A percentile compares a stretch with the other conserved stretches of the same genome.
These are phyloP conservation scores for Bombus confusus DNA, from an alignment of 1,140 invertebrate genomes.

Conservation along the genomic window DNA sequence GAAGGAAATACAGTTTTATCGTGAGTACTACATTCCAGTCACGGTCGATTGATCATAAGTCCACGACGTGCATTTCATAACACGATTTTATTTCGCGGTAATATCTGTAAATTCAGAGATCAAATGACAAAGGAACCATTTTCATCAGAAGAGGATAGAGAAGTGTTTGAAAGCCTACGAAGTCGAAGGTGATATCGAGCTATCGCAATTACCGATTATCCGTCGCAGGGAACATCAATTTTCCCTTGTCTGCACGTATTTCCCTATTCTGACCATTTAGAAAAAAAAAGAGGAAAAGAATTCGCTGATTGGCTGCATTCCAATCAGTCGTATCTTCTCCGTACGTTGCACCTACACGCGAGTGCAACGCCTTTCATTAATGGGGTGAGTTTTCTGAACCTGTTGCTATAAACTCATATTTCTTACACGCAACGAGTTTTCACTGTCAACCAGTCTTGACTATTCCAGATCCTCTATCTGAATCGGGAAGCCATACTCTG, in stretches of 20 bases:
- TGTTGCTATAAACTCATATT: conserved; percentile 51
- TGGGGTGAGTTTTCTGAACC: conserved; percentile 46
- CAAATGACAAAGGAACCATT: too few species aligned
- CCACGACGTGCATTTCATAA: background rate
- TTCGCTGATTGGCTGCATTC: conserved; percentile 19
- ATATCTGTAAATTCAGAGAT: background rate
- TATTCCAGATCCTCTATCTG: conserved; percentile 16
- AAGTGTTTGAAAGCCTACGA: background rate
- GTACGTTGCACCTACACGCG: conserved; percentile 35
- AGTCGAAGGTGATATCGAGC: background rate
- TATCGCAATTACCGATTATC: background rate
- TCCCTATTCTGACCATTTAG: too few species aligned
- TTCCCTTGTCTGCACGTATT: too few species aligned
- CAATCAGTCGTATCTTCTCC: conserved; percentile 47
- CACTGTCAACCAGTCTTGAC: conserved; percentile 29
- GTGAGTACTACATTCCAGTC: background rate
- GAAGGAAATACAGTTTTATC: background rate
- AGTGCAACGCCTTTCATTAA: conserved; percentile 49
- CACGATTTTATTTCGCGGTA: background rate
- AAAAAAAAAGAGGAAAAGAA: background rate
- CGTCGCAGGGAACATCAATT: background rate
- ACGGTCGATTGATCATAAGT: background rate
- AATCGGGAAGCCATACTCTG: background rate
- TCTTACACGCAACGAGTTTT: conserved; percentile 47
- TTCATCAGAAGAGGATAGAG: background rate